Evolutionary conservation across 2,113 vertebrate species (phyloP), one percentile per base, ranked within the genome.

Genomic region (Gallinago paraguaiae): DNA sequence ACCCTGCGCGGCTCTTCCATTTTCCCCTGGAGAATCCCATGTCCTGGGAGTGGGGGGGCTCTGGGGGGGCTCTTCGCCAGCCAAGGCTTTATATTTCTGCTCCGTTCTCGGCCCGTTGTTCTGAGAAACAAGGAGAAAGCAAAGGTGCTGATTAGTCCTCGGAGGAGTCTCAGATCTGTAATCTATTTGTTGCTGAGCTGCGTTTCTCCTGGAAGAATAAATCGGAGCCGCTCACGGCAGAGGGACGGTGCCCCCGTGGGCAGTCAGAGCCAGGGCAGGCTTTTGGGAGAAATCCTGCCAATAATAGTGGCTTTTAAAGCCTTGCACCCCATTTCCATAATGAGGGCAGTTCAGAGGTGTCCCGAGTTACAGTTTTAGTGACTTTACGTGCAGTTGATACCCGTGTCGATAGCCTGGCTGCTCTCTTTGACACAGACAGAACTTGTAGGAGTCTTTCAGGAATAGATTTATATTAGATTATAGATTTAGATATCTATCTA

Each of bases 301-400:
- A 30, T 35, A 33, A 14, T 5, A 25, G 61, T 14, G 50, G n/a
- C 35, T 46, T 70, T 74, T 45, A 41, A 23, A 71, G 22, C 60
- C 75, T 51, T 13, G 17, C 0, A 0, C 31, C 56, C 2, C 2
- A 2, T 78, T 64, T 39, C 35, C 5, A 0, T 50, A 25, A 10
- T 5, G 46, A 19, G 31, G 80, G 46, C 68, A 43, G 33, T 22
- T 63, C 43, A 13, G 48, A 18, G 70, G n/a, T 22, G 35, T 7
- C 45, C 77, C 39, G 54, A 30, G 20, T 28, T 7, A 2, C 1
- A 13, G 6, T 22, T 65, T 41, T 25, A 53, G 77, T 53, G 33
- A 9, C 37, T 82, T 27, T 9, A 2, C 0, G 2, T 70, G 23
- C 15, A 2, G 61, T 43, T 46, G 9, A 2, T 43, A 5, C 30